Evolutionary conservation across 2,888 invertebrate species (phyloP).

Genomic region (Phoenoteleia sp.): DNA sequence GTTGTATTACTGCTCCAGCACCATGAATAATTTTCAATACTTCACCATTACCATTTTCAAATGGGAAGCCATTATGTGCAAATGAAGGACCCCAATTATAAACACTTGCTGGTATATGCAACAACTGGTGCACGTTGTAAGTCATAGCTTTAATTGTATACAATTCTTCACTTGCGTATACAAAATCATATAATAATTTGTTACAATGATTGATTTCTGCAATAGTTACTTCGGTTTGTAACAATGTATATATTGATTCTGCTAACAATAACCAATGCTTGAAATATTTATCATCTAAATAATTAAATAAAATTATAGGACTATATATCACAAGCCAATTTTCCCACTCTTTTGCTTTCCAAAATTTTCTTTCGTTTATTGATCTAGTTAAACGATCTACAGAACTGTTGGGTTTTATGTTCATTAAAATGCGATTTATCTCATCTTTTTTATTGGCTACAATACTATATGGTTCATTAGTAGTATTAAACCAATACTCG

Average conservation of each 20-base stretch:
- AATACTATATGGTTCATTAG: neutral
- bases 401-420: neutral
- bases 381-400: neutral
- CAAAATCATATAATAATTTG: too few relatives aligned
- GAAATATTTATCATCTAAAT: neutral
- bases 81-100: too few relatives aligned
- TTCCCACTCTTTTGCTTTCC: neutral
- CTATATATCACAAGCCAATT: neutral
- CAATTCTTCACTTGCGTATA: too few relatives aligned
- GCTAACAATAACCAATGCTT: neutral
- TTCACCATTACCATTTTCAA: too few relatives aligned
- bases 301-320: neutral
- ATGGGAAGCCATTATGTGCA: too few relatives aligned
- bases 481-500: neutral
- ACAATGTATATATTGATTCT: neutral
- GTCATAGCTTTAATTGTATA: too few relatives aligned
- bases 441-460: neutral
- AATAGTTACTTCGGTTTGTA: neutral
- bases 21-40: too few relatives aligned
- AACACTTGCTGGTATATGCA: too few relatives aligned
- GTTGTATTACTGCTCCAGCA: too few relatives aligned
- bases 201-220: neutral
- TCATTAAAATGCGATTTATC: neutral
- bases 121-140: too few relatives aligned
- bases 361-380: neutral